Evolutionary conservation across 2,797 vertebrate species (phyloP).

Genomic region (Xenopus petersii): DNA sequence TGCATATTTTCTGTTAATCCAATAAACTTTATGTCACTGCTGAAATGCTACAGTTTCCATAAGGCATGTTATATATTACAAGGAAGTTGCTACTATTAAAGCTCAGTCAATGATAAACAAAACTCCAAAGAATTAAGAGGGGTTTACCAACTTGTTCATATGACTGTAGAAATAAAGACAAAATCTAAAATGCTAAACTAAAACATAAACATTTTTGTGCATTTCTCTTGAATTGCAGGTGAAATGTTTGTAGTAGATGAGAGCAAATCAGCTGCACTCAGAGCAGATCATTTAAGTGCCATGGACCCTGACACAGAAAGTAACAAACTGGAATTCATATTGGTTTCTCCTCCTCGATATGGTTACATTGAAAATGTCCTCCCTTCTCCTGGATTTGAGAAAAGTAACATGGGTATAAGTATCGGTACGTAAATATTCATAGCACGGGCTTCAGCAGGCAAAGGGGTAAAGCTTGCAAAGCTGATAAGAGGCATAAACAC

Average conservation of each 20-base stretch:
- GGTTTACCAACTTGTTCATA: too few species aligned
- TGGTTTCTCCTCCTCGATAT: slow-evolving; percentile 83
- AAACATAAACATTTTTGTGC: not conserved
- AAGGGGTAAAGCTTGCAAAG: slow-evolving; percentile 8
- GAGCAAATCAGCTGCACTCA: slow-evolving; percentile 73
- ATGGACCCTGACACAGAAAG: slow-evolving; percentile 76
- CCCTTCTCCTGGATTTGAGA: slow-evolving; percentile 91
- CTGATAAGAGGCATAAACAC: slow-evolving; percentile 31
- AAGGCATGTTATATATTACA: too few species aligned
- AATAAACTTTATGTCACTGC: too few species aligned
- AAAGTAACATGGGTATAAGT: slow-evolving; percentile 89
- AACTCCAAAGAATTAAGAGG: too few species aligned
- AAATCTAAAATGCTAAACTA: not conserved
- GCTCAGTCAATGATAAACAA: too few species aligned
- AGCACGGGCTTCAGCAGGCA: not conserved
- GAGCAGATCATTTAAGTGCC: slow-evolving; percentile 72
- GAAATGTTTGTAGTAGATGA: slow-evolving; percentile 80
- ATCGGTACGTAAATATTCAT: slow-evolving; percentile 69
- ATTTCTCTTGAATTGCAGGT: slow-evolving; percentile 62
- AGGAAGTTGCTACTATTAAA: too few species aligned
- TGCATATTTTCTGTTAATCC: too few species aligned
- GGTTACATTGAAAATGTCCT: slow-evolving; percentile 91
- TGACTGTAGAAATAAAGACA: too few species aligned
- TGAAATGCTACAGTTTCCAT: too few species aligned
- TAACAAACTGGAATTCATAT: slow-evolving; percentile 77